Conservation (phyloP, 2,113 vertebrate genomes). For the Phalacrocorax carbo region DNA sequence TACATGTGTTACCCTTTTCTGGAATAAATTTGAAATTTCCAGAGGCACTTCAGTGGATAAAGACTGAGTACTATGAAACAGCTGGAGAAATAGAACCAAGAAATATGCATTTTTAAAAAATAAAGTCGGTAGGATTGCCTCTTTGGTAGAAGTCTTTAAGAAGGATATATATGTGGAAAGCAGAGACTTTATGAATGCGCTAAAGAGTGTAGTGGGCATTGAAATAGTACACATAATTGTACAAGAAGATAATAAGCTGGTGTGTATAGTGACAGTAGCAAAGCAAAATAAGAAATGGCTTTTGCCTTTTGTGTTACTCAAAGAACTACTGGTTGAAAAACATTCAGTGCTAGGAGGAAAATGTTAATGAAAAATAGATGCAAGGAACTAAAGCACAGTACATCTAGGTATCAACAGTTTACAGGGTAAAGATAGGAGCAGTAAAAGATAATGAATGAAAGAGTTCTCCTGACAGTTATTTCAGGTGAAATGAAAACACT, state of each 20-base stretch:
- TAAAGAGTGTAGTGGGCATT: accelerated
- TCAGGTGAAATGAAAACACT: not conserved
- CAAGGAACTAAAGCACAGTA: not conserved
- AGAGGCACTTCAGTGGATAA: not conserved
- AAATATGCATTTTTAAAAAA: not conserved
- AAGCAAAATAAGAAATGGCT: not conserved
- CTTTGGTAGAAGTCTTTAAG: not conserved
- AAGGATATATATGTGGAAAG: not conserved
- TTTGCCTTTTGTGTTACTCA: not conserved
- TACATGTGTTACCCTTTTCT: not conserved
- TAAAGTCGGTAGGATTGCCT: not conserved
- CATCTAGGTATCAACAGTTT: not conserved
- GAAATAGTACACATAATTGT: not conserved
- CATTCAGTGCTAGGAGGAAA: not conserved
- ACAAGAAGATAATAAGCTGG: not conserved
- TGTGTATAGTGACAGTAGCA: not conserved
- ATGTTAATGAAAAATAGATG: not conserved
- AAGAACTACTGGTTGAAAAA: not conserved
- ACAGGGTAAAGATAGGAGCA: not conserved
- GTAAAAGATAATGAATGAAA: not conserved
- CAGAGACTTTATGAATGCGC: not conserved
- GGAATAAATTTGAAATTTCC: not conserved
- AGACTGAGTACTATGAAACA: not conserved
- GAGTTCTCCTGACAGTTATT: not conserved
- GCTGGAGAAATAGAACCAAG: not conserved